Evolutionary conservation across 2,113 vertebrate species (phyloP), one percentile per base, ranked within the genome.

Genomic region (Emberiza fucata): DNA sequence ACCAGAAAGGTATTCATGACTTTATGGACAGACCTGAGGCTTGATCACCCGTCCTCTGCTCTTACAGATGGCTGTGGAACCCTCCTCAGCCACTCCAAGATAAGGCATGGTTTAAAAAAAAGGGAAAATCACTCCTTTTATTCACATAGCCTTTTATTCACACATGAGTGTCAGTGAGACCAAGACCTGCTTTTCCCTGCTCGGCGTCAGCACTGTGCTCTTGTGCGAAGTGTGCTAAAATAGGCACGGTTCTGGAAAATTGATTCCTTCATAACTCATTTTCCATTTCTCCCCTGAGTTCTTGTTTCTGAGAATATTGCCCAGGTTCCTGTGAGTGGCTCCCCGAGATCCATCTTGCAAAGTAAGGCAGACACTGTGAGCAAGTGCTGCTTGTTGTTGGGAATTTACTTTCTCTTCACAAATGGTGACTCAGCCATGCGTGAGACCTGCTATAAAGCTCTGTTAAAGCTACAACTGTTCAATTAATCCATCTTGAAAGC

Each of bases 171-270:
- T 65, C 20, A 20, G 40, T 1, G 2, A 71, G 87, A 64, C 40
- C 21, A 45, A 50, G 77, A 78, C 11, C 51, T 71, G 33, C 27
- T 88, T 82, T 63, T 61, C 27, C 27, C 39, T 1, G 5, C 40
- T 80, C 0, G 0, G 20, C 0, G 0, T 86, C 64, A 88, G 71
- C 17, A 3, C 17, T 59, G 25, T 1, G 1, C 9, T 8, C 37
- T 29, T 64, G 48, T 12, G 33, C 1, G 0, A 56, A 22, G 23
- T 40, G 19, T 5, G 25, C 57, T 35, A 28, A 72, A 83, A 48
- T 18, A 61, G 59, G 12, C 56, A 25, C 0, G 0, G 59, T 35
- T 23, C 42, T 69, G 72, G 50, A 81, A 91, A 91, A 80, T 0
- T 29, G 25, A 21, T 66, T 70, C 5, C 18, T 5, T 88, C 11